Evolutionary conservation across 2,113 vertebrate species (phyloP).

Genomic region (Cyprinodon tularosa): DNA sequence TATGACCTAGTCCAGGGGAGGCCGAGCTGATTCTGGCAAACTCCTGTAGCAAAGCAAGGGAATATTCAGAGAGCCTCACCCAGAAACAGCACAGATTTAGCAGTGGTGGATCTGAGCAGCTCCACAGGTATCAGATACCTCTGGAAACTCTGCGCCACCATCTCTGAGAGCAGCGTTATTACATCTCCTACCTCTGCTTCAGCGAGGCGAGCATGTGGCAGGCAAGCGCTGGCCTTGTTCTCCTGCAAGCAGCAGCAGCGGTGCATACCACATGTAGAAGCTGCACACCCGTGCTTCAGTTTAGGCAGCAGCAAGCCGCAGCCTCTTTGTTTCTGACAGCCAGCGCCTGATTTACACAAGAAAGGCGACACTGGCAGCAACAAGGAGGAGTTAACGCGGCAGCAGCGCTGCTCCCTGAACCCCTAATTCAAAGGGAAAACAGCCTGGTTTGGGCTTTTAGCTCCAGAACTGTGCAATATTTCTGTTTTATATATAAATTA

Average conservation of each 20-base stretch:
- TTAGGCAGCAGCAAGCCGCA: slow-evolving; percentile 55
- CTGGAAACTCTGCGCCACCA: slow-evolving; percentile 60
- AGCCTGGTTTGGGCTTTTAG: not conserved
- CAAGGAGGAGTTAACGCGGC: slow-evolving; percentile 9
- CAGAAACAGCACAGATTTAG: not conserved
- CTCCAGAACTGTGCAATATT: not conserved
- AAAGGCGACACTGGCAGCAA: slow-evolving; percentile 41
- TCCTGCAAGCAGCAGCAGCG: slow-evolving; percentile 14
- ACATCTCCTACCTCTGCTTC: slow-evolving; percentile 2
- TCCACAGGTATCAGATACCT: slow-evolving; percentile 31
- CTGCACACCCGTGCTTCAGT: slow-evolving; percentile 33
- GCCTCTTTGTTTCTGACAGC: slow-evolving; percentile 44
- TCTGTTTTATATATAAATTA: not conserved
- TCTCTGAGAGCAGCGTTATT: slow-evolving; percentile 29
- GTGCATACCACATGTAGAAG: slow-evolving; percentile 41
- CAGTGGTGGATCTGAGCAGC: not conserved
- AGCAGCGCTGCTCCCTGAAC: not conserved
- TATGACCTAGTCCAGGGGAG: slow-evolving; percentile 29
- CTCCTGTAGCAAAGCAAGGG: not conserved
- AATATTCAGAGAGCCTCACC: not conserved
- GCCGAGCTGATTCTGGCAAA: not conserved
- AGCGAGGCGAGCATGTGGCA: slow-evolving; percentile 7
- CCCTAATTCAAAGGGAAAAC: slow-evolving; percentile 16
- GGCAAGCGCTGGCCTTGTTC: slow-evolving; percentile 16
- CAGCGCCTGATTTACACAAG: slow-evolving; percentile 42